Percentiles rank a stretch among this genome's conserved stretches.
Evolutionary conservation across 2,113 vertebrate species (phyloP).

Genomic region (Barbus barbus): DNA sequence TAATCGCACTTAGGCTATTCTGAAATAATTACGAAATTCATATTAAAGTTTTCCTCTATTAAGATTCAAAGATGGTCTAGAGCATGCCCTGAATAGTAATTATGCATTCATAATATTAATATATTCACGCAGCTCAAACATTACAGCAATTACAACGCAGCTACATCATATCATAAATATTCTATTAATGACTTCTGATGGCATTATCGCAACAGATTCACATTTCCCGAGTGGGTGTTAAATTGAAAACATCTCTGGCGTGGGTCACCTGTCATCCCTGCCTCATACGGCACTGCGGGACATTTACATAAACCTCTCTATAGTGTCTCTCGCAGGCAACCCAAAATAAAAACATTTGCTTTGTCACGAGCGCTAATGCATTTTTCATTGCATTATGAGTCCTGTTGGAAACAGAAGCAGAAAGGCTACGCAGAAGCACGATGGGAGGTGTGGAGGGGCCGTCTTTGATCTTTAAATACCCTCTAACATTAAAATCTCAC

Average conservation of each 20-base stretch:
- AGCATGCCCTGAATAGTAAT: slow-evolving; percentile 1
- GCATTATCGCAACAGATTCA: slow-evolving; percentile 14
- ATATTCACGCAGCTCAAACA: slow-evolving; percentile 32
- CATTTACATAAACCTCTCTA: slow-evolving; percentile 56
- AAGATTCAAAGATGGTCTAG: background rate
- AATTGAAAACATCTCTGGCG: slow-evolving; percentile 24
- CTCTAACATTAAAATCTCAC: slow-evolving; percentile 73
- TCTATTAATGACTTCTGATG: slow-evolving; percentile 10
- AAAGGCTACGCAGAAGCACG: slow-evolving; percentile 59
- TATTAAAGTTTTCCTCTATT: background rate
- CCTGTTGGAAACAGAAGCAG: background rate
- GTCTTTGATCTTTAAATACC: slow-evolving; percentile 77
- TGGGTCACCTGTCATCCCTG: slow-evolving; percentile 56
- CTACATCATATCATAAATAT: slow-evolving; percentile 37
- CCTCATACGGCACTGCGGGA: slow-evolving; percentile 54
- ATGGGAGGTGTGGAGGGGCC: slow-evolving; percentile 62
- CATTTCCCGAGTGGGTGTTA: slow-evolving; percentile 30
- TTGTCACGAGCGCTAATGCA: slow-evolving; percentile 8
- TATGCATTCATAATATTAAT: background rate
- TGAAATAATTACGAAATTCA: background rate
- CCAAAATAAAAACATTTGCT: slow-evolving; percentile 57
- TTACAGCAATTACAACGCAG: slow-evolving; percentile 30
- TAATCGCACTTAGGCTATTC: background rate
- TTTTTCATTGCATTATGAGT: background rate
- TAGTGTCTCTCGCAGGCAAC: slow-evolving; percentile 40